phyloP scores from a whole-genome alignment of 2,797 vertebrate species.

The Falco novaeseelandiae region DNA sequence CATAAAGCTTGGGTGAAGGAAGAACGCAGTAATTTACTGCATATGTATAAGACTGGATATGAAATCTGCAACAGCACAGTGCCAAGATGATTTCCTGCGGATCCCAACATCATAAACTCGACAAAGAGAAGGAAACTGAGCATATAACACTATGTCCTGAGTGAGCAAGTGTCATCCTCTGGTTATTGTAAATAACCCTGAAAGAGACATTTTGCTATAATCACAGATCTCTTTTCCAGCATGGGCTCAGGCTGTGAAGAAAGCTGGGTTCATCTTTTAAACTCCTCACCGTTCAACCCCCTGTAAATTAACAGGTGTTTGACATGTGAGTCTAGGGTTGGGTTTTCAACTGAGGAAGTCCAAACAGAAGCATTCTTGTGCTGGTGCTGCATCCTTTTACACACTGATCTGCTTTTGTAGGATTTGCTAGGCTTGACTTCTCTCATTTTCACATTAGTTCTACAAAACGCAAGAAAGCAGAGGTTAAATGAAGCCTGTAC shows the following conservation, averaged over 20 bases:
- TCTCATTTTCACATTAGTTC: constrained; percentile 24
- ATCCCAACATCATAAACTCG: neutral
- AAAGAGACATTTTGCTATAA: neutral
- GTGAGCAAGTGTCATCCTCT: neutral
- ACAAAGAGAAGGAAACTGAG: neutral
- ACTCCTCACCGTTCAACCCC: neutral
- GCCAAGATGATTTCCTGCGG: neutral
- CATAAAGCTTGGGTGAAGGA: neutral
- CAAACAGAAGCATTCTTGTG: neutral
- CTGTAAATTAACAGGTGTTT: neutral
- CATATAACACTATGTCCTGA: neutral
- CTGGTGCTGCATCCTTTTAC: neutral
- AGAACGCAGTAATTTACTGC: neutral
- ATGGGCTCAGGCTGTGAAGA: neutral
- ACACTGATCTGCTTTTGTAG: neutral
- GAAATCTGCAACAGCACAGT: neutral
- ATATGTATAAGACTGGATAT: neutral
- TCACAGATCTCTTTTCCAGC: neutral
- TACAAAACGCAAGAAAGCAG: neutral
- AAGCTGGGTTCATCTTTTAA: neutral
- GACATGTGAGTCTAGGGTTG: neutral
- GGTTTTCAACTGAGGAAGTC: neutral
- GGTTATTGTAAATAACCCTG: neutral
- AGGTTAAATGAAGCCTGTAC: neutral
- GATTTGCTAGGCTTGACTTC: neutral